Evolutionary conservation across 2,888 invertebrate species (phyloP).

Genomic region (Drosophila koepferae): DNA sequence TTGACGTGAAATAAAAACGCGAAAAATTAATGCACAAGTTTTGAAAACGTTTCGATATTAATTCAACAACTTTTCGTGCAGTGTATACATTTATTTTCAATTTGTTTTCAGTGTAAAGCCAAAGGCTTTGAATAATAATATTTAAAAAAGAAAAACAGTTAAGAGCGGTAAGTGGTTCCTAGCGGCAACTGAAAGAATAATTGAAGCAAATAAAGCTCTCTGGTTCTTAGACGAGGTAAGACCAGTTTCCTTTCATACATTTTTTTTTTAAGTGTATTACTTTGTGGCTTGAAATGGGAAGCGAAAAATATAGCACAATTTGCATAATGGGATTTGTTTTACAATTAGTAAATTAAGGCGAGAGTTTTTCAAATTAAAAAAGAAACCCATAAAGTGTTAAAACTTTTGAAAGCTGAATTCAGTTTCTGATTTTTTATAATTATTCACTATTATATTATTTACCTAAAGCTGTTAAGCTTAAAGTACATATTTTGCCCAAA

Average conservation of each 20-base stretch:
- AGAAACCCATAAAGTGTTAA: too few relatives aligned
- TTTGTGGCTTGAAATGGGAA: conserved; percentile 2
- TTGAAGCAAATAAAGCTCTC: conserved; percentile 6
- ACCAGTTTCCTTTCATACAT: background rate
- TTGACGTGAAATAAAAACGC: conserved; percentile 1
- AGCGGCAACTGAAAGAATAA: conserved; percentile 8
- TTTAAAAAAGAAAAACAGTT: background rate
- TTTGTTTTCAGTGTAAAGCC: conserved; percentile 7
- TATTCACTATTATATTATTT: too few relatives aligned
- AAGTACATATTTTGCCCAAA: background rate
- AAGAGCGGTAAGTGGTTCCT: conserved; percentile 27
- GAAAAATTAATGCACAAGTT: background rate
- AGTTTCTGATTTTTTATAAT: too few relatives aligned
- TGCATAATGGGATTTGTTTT: background rate
- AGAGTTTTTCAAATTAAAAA: background rate
- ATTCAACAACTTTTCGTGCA: background rate
- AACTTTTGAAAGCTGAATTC: too few relatives aligned
- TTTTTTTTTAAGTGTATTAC: conserved; percentile 1
- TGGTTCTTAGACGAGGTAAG: conserved; percentile 3
- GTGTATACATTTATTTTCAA: conserved; percentile 3
- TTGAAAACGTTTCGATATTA: background rate
- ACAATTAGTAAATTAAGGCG: background rate
- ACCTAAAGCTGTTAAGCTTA: too few relatives aligned
- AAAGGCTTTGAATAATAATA: background rate
- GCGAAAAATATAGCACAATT: background rate